Conservation (phyloP, 2,113 vertebrate genomes). For the Anolis sagrei region DNA sequence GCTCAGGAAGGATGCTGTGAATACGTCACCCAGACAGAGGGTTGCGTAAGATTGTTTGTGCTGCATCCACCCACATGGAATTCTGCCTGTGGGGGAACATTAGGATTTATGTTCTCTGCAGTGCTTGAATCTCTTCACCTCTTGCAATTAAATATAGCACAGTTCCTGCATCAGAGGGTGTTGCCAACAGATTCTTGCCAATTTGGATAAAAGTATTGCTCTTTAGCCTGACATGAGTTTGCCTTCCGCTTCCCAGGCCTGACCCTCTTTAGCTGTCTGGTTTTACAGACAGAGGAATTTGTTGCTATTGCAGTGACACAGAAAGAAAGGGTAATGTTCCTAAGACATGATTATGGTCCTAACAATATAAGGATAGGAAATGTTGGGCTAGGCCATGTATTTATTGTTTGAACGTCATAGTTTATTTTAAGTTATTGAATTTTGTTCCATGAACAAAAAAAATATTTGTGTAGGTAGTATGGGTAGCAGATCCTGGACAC, state of each 20-base stretch:
- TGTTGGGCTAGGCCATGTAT: not conserved
- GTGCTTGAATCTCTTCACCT: slow-evolving; percentile 50
- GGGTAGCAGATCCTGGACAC: too few relatives aligned
- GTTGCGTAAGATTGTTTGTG: slow-evolving; percentile 61
- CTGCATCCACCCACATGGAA: slow-evolving; percentile 68
- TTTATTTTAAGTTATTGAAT: slow-evolving; percentile 20
- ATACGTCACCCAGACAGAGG: slow-evolving; percentile 61
- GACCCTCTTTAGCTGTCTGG: not conserved
- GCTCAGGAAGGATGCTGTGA: slow-evolving; percentile 41
- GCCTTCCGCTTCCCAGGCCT: slow-evolving; percentile 21
- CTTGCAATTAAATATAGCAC: slow-evolving; percentile 49
- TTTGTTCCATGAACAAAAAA: not conserved
- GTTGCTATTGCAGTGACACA: not conserved
- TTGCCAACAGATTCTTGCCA: slow-evolving; percentile 19
- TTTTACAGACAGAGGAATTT: not conserved
- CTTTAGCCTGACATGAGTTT: slow-evolving; percentile 24
- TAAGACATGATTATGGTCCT: too few relatives aligned
- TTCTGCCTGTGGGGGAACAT: slow-evolving; percentile 66
- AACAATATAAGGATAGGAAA: not conserved
- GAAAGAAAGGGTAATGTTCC: not conserved
- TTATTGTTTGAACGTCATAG: not conserved
- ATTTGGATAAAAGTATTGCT: slow-evolving; percentile 24
- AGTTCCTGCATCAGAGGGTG: slow-evolving; percentile 28
- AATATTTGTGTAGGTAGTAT: not conserved
- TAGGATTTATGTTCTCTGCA: slow-evolving; percentile 61